Conservation (phyloP, 2,113 vertebrate genomes). For the Thamnophis sirtalis region DNA sequence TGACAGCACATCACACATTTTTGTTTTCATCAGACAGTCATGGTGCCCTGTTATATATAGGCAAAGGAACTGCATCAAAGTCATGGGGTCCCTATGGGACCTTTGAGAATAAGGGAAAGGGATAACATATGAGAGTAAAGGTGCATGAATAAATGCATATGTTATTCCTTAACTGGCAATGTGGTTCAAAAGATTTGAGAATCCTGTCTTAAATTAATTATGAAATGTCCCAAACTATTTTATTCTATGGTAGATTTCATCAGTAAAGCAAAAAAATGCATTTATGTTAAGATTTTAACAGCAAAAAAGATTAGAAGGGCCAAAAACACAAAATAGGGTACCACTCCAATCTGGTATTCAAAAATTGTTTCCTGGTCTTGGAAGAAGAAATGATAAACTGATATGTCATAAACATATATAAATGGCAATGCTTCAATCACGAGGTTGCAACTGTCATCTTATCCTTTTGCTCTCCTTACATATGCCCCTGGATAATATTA, state of each 20-base stretch:
- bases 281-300: not conserved
- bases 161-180: not conserved
- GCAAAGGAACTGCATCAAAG: not conserved
- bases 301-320: not conserved
- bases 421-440: not conserved
- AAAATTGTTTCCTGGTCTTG: not conserved
- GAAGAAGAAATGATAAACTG: not conserved
- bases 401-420: not conserved
- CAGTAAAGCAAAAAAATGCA: not conserved
- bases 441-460: not conserved
- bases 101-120: not conserved
- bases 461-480: not conserved
- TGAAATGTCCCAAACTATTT: not conserved
- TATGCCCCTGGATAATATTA: not conserved
- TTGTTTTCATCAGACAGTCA: not conserved
- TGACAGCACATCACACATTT: not conserved
- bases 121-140: not conserved
- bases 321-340: not conserved
- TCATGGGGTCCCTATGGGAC: not conserved
- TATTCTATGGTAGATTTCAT: not conserved
- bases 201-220: not conserved
- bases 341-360: not conserved
- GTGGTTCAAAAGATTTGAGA: not conserved
- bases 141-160: not conserved
- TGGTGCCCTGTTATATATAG: not conserved